Evolutionary conservation across 2,888 invertebrate species (phyloP).

Genomic region (Chloroclystis v-ata): DNA sequence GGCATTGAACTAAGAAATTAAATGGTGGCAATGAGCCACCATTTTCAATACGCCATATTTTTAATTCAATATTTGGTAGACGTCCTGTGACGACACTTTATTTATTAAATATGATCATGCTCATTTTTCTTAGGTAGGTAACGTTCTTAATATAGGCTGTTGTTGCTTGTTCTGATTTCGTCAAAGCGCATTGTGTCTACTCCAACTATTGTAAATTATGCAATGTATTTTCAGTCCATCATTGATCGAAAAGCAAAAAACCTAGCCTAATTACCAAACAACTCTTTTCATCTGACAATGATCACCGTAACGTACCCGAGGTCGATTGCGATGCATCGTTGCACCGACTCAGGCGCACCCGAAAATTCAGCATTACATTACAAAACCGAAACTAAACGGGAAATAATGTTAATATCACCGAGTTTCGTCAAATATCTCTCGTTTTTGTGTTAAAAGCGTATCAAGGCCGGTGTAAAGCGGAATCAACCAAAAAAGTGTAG

Average conservation of each 20-base stretch:
- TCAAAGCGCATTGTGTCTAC: neutral
- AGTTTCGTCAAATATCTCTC: slow-evolving; percentile 59
- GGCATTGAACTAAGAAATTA: too few species aligned
- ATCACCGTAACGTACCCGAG: slow-evolving; percentile 23
- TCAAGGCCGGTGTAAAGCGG: slow-evolving; percentile 58
- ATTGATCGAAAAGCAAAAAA: neutral
- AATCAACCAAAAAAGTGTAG: slow-evolving; percentile 54
- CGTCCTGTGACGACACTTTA: too few species aligned
- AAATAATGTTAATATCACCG: slow-evolving; percentile 42
- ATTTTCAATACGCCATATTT: too few species aligned
- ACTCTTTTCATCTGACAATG: slow-evolving; percentile 20
- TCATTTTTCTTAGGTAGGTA: too few species aligned
- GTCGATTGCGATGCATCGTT: slow-evolving; percentile 31
- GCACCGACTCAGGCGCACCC: slow-evolving; percentile 23
- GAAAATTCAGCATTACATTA: slow-evolving; percentile 31
- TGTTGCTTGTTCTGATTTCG: too few species aligned
- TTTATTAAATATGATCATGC: too few species aligned
- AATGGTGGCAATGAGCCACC: too few species aligned
- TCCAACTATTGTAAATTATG: too few species aligned
- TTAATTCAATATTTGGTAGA: too few species aligned
- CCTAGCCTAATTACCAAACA: slow-evolving; percentile 1
- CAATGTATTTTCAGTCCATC: neutral
- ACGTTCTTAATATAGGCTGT: too few species aligned
- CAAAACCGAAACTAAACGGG: slow-evolving; percentile 55
- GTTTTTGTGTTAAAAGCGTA: slow-evolving; percentile 52